Evolutionary conservation across 2,888 invertebrate species (phyloP), one percentile per base, ranked within the genome.

Genomic region (Copidosoma aretas): DNA sequence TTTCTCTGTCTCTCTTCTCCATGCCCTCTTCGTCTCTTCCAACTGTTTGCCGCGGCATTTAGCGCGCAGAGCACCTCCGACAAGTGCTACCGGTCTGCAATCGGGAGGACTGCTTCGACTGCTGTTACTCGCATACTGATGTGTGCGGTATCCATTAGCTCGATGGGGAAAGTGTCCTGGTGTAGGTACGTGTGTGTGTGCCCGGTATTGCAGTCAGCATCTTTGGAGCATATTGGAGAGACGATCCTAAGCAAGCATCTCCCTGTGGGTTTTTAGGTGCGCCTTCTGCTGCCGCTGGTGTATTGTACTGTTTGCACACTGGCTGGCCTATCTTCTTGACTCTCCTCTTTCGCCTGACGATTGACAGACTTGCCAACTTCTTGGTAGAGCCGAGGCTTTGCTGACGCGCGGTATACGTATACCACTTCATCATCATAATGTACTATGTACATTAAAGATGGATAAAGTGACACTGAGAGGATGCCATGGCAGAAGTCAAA

Each of bases 41-140:
- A 32, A 32, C 32, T 71, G 52, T 71, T 67, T 71, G 67, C 71
- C 15, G 41, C 22, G 62, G 60, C 64, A 25, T 67, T 63, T 71
- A 71, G 57, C 64, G 58, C 61, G 24, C 43, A 46, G 12, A 46
- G 43, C 43, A 17, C 43, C 17, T 46, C 24, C 2, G 14, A 39
- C 19, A 10, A 61, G 57, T 57, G 69, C 69, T 69, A 69, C 62
- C 61, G 61, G 62, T 57, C 51, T 12, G 19, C 39, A 19, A 21
- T 19, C 21, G 5, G 17, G n/a, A 24, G 21, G 24, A 15, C 56
- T 25, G 54, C 12, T 46, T 43, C n/a, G 46, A 25, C 46, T 17
- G 24, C 15, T 58, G 43, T 24, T 39, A 43, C 53, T 53, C 19
- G 21, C 41, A 41, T 21, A 39, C 43, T 22, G 12, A 41, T 39